Evolutionary conservation across 2,888 invertebrate genomes (phyloP).

Genomic region (Tubiluchus corallicola): DNA sequence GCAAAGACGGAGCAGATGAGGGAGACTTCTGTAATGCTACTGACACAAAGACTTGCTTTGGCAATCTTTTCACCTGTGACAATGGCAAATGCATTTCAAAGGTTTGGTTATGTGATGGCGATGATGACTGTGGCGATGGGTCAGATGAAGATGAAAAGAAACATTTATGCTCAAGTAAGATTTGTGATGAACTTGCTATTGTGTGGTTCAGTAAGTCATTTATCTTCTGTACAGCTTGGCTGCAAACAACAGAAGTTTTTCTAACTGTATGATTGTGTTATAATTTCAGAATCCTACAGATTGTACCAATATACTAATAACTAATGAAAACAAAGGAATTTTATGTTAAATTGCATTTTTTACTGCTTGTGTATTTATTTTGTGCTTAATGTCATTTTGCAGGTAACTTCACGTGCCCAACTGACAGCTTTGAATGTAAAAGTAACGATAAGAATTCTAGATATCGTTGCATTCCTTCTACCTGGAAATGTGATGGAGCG

Average conservation of each 20-base stretch:
- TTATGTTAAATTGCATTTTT: too few relatives aligned
- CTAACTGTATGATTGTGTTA: too few relatives aligned
- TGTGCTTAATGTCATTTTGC: too few relatives aligned
- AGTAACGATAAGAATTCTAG: slow-evolving; percentile 21
- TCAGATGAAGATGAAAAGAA: slow-evolving; percentile 53
- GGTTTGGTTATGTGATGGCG: slow-evolving; percentile 76
- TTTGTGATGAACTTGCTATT: too few relatives aligned
- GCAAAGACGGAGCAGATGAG: slow-evolving; percentile 24
- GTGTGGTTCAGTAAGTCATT: too few relatives aligned
- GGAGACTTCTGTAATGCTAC: slow-evolving; percentile 14
- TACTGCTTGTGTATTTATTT: too few relatives aligned
- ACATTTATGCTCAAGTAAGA: background rate
- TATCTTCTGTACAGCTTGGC: too few relatives aligned
- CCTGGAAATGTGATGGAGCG: slow-evolving; percentile 43
- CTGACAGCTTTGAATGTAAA: slow-evolving; percentile 19
- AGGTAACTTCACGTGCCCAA: slow-evolving; percentile 19
- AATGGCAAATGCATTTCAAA: slow-evolving; percentile 8
- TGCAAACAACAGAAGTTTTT: too few relatives aligned
- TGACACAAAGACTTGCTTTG: slow-evolving; percentile 1
- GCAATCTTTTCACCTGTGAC: slow-evolving; percentile 17
- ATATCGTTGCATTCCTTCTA: slow-evolving; percentile 23
- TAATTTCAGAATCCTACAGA: too few relatives aligned
- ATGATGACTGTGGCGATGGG: slow-evolving; percentile 76
- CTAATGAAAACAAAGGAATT: too few relatives aligned
- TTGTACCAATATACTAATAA: too few relatives aligned